phyloP scores from a whole-genome alignment of 2,113 vertebrate genomes.

The Ophiodon elongatus region DNA sequence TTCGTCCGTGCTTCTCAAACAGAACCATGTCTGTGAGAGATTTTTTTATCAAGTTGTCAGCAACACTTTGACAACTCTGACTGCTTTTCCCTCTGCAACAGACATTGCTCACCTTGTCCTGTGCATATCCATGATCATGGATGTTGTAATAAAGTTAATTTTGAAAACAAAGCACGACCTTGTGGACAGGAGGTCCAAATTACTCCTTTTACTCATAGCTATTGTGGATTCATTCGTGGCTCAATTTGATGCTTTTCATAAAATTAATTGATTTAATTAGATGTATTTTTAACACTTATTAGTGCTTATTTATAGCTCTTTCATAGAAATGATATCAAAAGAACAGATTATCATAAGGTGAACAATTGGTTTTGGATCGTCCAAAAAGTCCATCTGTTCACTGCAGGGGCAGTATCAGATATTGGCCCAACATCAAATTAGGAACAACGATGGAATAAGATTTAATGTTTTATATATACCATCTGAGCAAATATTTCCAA shows the following conservation, averaged over 20 bases:
- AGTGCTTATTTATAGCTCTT: slow-evolving; percentile 14
- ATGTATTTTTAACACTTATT: slow-evolving; percentile 6
- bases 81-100: not conserved
- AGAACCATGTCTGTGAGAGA: not conserved
- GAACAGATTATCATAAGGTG: not conserved
- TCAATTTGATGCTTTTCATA: not conserved
- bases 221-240: not conserved
- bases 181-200: not conserved
- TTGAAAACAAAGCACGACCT: slow-evolving; percentile 30
- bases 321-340: slow-evolving; percentile 25
- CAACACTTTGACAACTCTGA: not conserved
- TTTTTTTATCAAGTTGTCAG: not conserved
- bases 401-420: slow-evolving; percentile 18
- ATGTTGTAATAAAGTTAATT: slow-evolving; percentile 5
- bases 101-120: slow-evolving; percentile 1
- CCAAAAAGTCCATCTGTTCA: not conserved
- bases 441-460: slow-evolving; percentile 36
- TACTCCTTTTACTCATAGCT: not conserved
- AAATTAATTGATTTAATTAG: not conserved
- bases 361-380: not conserved
- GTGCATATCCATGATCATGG: slow-evolving; percentile 5
- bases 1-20: slow-evolving; percentile 8
- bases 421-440: slow-evolving; percentile 36
- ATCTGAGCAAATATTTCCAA: slow-evolving; percentile 47
- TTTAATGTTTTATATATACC: slow-evolving; percentile 33